A percentile compares a stretch with the other conserved stretches of the same genome.
Evolutionary conservation across 2,797 vertebrate genomes (phyloP).

Genomic region (Scyliorhinus canicula): DNA sequence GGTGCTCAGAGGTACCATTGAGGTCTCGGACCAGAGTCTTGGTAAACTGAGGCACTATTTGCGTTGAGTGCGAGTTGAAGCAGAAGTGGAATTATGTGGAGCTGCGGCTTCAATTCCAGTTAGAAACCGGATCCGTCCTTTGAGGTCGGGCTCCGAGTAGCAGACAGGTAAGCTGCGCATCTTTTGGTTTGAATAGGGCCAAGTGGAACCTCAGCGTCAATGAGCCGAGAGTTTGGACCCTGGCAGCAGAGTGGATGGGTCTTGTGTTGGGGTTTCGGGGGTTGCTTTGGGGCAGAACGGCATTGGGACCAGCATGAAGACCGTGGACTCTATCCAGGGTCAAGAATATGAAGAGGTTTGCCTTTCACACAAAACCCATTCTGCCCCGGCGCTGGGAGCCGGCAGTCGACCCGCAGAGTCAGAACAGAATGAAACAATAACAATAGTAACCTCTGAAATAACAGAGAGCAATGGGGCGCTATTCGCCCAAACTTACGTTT

Average conservation of each 20-base stretch:
- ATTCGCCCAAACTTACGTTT: conserved; percentile 60
- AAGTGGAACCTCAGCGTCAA: no score
- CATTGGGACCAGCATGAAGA: no score
- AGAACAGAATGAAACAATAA: background rate
- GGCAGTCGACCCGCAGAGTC: background rate
- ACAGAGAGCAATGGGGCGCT: conserved; percentile 35
- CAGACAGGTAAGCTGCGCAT: background rate
- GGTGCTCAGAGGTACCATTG: background rate
- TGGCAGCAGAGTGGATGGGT: background rate
- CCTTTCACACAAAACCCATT: no score
- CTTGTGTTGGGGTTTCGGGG: background rate
- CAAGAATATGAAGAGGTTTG: background rate
- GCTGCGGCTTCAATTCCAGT: background rate
- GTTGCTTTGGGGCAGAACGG: no score
- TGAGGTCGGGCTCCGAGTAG: background rate
- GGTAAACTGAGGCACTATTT: background rate
- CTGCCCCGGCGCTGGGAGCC: background rate
- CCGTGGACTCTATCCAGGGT: background rate
- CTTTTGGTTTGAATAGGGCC: background rate
- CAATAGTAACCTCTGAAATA: background rate
- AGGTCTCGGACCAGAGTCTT: background rate
- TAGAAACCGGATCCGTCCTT: background rate
- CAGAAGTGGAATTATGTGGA: background rate
- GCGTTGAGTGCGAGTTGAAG: background rate
- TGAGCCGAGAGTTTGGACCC: no score